Evolutionary conservation across 2,888 invertebrate species (phyloP), one percentile per base, ranked within the genome.

Genomic region (Lamellibrachia satsuma): DNA sequence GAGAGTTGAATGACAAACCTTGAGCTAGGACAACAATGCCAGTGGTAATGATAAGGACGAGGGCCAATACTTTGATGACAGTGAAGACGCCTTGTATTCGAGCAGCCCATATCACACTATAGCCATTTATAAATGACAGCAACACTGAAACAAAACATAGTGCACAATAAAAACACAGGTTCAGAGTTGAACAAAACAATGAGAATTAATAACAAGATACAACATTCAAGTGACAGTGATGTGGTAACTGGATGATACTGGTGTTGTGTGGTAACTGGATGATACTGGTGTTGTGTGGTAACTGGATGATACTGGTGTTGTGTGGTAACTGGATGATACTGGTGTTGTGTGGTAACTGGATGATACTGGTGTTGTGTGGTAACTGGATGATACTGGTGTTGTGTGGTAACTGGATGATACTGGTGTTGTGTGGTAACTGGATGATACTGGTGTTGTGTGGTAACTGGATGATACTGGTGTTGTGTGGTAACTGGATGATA

Each of bases 51-150:
- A 94, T 94, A 39, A 93, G 90, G 9, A 93, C 52, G 11, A 94
- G 93, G 1, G 94, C 93, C 22, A 94, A 39, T 1, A 92, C 91
- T 92, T 94, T 94, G 92, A 94, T 91, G 75, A 94, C 91, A n/a
- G 94, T 93, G 91, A 94, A 94, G 7, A 94, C 75, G 91, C 92
- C 91, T 90, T 94, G 94, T 1, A 94, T 93, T 1, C 93, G 60
- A 4, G 93, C 75, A 4, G 94, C 92, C 90, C 91, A 92, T 55
- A 91, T 93, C 57, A 93, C 93, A 75, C 93, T 93, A 7, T 91
- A 52, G 92, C 93, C 92, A 92, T 94, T 94, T 9, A 94, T 90
- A 52, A 93, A 93, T 3, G 94, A 93, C 92, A 94, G 92, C 52
- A 93, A 91, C 11, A 90, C 94, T 94, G 93, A 2, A 92, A 92